These are phyloP conservation scores for Holotrichia oblita DNA, from an alignment of 1,140 invertebrate genomes.

Conservation along the genomic window DNA sequence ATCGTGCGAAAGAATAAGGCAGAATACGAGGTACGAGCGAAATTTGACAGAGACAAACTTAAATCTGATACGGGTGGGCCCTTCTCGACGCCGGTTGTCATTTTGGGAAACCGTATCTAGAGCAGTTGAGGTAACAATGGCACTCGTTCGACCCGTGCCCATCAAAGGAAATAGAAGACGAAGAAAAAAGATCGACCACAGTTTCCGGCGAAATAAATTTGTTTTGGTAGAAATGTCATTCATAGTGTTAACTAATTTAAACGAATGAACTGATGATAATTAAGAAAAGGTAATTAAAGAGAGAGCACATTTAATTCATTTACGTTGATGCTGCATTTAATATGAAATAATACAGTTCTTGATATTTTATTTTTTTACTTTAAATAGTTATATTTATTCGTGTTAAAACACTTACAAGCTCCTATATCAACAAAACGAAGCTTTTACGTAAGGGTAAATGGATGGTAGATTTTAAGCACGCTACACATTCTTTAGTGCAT, in stretches of 20 bases:
- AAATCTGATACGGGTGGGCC: slow-evolving; percentile 27
- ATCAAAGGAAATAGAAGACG: not conserved
- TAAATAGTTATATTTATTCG: too few species aligned
- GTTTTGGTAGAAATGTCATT: slow-evolving; percentile 1
- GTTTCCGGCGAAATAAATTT: not conserved
- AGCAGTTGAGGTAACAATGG: not conserved
- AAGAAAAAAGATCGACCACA: not conserved
- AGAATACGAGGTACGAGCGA: not conserved
- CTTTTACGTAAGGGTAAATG: too few species aligned
- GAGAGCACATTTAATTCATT: too few species aligned
- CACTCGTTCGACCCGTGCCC: not conserved
- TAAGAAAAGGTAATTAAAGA: not conserved
- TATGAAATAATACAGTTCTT: too few species aligned
- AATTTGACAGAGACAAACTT: slow-evolving; percentile 27
- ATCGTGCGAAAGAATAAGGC: not conserved
- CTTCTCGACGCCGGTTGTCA: not conserved
- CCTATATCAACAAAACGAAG: too few species aligned
- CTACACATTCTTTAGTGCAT: too few species aligned
- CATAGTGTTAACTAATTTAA: not conserved
- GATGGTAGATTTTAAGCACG: too few species aligned
- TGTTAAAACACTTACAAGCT: too few species aligned
- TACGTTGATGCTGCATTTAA: too few species aligned
- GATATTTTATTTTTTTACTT: too few species aligned
- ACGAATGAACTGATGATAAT: not conserved
- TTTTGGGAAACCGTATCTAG: not conserved